A percentile compares a stretch with the other conserved stretches of the same genome.
Evolutionary conservation across 2,113 vertebrate species (phyloP).

Genomic region (Datnioides undecimradiatus): DNA sequence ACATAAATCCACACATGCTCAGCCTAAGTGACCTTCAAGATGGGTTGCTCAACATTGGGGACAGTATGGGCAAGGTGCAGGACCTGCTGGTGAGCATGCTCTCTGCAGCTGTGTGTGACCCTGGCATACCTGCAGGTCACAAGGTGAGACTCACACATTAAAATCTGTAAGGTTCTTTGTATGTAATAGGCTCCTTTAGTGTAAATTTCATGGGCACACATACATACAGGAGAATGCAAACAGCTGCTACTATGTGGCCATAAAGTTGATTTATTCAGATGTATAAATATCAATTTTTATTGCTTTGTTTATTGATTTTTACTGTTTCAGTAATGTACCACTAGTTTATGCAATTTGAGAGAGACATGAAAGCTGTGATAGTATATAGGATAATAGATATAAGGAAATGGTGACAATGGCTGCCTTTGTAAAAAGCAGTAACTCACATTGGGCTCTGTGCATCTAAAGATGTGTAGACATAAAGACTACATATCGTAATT

Average conservation of each 20-base stretch:
- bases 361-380: not conserved
- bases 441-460: too few species aligned
- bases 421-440: too few species aligned
- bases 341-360: not conserved
- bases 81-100: conserved; percentile 93
- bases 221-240: not conserved
- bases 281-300: not conserved
- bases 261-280: not conserved
- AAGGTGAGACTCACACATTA: conserved; percentile 85
- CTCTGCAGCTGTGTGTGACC: conserved; percentile 92
- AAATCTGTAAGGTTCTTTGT: not conserved
- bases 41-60: conserved; percentile 91
- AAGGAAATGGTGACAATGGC: not conserved
- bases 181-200: not conserved
- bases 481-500: not conserved
- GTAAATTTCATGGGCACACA: not conserved
- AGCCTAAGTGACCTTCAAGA: conserved; percentile 90
- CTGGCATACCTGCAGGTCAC: conserved; percentile 91
- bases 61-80: conserved; percentile 89
- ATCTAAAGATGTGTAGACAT: too few species aligned
- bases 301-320: not conserved
- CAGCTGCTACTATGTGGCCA: not conserved
- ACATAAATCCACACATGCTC: conserved; percentile 86
- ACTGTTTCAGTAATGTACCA: not conserved
- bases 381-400: not conserved